Evolutionary conservation across 2,113 vertebrate species (phyloP).

Genomic region (Pholis gunnellus): DNA sequence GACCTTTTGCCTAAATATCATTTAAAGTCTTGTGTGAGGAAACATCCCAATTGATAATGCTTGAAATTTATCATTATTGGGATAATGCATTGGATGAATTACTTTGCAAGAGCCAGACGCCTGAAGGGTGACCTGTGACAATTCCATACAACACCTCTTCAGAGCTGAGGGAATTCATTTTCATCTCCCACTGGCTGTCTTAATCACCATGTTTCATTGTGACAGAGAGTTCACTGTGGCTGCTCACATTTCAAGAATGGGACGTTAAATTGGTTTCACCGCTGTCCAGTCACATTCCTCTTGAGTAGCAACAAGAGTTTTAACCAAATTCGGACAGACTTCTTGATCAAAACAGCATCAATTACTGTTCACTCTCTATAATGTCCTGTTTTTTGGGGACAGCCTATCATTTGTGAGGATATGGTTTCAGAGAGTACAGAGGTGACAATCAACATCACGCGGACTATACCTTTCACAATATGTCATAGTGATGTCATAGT

Average conservation of each 20-base stretch:
- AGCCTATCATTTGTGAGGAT: background rate
- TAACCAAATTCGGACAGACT: slow-evolving; percentile 1
- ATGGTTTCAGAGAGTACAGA: slow-evolving; percentile 5
- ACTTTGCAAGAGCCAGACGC: slow-evolving; percentile 76
- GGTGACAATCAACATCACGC: slow-evolving; percentile 10
- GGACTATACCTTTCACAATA: slow-evolving; percentile 41
- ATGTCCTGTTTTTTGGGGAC: background rate
- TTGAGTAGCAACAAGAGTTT: slow-evolving; percentile 31
- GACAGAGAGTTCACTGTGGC: slow-evolving; percentile 82
- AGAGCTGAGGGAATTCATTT: slow-evolving; percentile 86
- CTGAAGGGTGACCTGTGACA: slow-evolving; percentile 83
- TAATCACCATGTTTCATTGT: slow-evolving; percentile 85
- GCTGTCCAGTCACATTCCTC: slow-evolving; percentile 25
- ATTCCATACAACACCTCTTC: slow-evolving; percentile 78
- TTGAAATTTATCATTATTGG: slow-evolving; percentile 84
- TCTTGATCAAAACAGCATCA: slow-evolving; percentile 45
- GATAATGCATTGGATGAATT: slow-evolving; percentile 85
- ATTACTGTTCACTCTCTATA: background rate
- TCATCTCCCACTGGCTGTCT: slow-evolving; percentile 82
- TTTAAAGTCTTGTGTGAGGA: slow-evolving; percentile 79
- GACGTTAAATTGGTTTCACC: slow-evolving; percentile 49
- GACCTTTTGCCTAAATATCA: slow-evolving; percentile 84
- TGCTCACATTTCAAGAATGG: slow-evolving; percentile 69
- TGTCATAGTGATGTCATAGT: slow-evolving; percentile 22
- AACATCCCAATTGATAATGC: slow-evolving; percentile 85